These are phyloP conservation scores for Dryobota labecula DNA, from an alignment of 2,888 invertebrate genomes.

Conservation along the genomic window DNA sequence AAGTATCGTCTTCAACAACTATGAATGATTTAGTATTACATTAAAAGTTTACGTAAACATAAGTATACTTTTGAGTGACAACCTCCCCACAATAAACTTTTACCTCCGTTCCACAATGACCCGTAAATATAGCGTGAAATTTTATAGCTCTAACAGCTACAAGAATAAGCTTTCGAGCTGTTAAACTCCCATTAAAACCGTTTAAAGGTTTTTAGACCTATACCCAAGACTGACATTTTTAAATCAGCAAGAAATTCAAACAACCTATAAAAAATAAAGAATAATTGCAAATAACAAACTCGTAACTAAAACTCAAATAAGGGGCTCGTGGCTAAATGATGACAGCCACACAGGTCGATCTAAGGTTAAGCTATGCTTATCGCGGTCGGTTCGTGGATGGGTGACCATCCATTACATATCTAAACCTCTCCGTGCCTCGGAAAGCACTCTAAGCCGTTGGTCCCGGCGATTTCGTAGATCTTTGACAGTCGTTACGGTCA, in stretches of 20 bases:
- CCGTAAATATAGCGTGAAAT: slow-evolving; percentile 34
- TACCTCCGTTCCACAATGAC: slow-evolving; percentile 40
- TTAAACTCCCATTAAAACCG: slow-evolving; percentile 42
- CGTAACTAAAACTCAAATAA: too few relatives aligned
- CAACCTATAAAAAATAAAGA: not conserved
- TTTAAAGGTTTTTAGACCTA: slow-evolving; percentile 31
- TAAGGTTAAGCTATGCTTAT: not conserved
- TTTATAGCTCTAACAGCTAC: slow-evolving; percentile 40
- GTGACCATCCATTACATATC: too few relatives aligned
- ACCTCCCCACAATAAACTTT: slow-evolving; percentile 32
- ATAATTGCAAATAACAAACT: slow-evolving; percentile 25
- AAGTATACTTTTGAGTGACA: slow-evolving; percentile 33
- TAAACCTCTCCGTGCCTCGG: too few relatives aligned
- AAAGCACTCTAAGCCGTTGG: too few relatives aligned
- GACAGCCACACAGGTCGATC: not conserved
- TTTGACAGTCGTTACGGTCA: not conserved
- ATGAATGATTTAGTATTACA: too few relatives aligned
- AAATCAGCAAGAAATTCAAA: slow-evolving; percentile 15
- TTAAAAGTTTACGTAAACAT: not conserved
- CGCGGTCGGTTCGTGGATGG: not conserved
- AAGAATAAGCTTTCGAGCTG: slow-evolving; percentile 41
- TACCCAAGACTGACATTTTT: slow-evolving; percentile 1
- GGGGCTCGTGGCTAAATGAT: not conserved
- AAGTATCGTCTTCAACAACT: not conserved
- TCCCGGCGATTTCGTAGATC: too few relatives aligned